Percentiles rank a stretch among this genome's conserved stretches.
These are phyloP conservation scores for Drosophila prosaltans DNA, from an alignment of 1,140 invertebrate genomes.

Conservation along the genomic window DNA sequence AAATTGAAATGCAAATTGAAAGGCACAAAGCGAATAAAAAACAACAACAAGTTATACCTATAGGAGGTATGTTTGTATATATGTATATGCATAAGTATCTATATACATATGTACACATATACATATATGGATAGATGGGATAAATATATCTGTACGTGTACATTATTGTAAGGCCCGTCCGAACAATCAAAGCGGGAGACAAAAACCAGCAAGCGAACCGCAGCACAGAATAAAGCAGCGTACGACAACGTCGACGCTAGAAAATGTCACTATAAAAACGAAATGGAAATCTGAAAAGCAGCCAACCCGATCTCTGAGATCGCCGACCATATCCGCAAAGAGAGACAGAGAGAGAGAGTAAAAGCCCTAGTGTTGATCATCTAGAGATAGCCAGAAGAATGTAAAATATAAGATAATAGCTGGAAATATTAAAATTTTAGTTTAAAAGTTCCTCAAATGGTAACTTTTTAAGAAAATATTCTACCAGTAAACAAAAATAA, in stretches of 20 bases:
- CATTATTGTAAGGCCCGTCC: slow-evolving; percentile 43
- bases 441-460: no score
- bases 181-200: slow-evolving; percentile 66
- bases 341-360: neutral
- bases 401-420: neutral
- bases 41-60: neutral
- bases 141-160: slow-evolving; percentile 3
- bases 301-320: slow-evolving; percentile 3
- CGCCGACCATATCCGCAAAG: neutral
- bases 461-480: no score
- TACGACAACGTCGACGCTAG: slow-evolving; percentile 23
- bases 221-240: slow-evolving; percentile 19
- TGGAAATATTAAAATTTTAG: neutral
- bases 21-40: slow-evolving; percentile 69
- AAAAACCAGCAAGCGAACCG: slow-evolving; percentile 38
- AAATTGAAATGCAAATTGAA: slow-evolving; percentile 78
- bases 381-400: neutral
- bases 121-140: neutral
- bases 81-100: neutral
- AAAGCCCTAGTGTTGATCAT: neutral
- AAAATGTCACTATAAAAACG: slow-evolving; percentile 47
- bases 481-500: no score
- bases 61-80: neutral
- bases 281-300: slow-evolving; percentile 37
- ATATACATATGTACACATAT: neutral